These are phyloP conservation scores for Bettongia penicillata DNA, from an alignment of 2,113 vertebrate species.

Conservation along the genomic window DNA sequence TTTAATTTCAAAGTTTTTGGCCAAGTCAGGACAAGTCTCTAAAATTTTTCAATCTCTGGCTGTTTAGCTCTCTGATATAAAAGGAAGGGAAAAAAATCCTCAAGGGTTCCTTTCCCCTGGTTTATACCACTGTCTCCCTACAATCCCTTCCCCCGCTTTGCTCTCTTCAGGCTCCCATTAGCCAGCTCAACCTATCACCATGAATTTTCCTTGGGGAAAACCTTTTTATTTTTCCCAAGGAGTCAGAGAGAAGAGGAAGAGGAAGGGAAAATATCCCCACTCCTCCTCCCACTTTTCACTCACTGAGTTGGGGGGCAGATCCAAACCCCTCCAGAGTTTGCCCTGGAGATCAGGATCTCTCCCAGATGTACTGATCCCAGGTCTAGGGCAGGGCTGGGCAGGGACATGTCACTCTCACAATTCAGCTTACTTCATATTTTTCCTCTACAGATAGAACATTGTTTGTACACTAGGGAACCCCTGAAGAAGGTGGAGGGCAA, in stretches of 20 bases:
- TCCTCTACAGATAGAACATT: slow-evolving; percentile 55
- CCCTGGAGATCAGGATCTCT: neutral
- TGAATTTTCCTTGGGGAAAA: neutral
- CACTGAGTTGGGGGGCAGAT: neutral
- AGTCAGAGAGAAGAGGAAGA: too few species aligned
- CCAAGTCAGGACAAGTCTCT: neutral
- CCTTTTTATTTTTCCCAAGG: neutral
- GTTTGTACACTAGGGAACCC: neutral
- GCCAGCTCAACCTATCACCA: neutral
- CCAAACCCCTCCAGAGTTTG: neutral
- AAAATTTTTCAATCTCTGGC: neutral
- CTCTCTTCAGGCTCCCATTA: neutral
- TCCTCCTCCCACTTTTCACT: too few species aligned
- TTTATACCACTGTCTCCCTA: neutral
- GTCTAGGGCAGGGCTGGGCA: neutral
- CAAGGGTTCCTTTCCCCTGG: neutral
- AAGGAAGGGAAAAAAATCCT: neutral
- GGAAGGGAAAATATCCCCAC: neutral
- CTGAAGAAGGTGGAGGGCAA: neutral
- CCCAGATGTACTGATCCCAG: too few species aligned
- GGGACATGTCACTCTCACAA: neutral
- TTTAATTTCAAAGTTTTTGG: too few species aligned
- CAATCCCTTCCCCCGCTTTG: neutral
- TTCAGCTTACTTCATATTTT: neutral
- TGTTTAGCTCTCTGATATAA: neutral